Evolutionary conservation across 37 sponge, comb jelly and placozoan species (phyloP), one percentile per base, ranked within the genome.

Genomic region (Haliclona indistincta): DNA sequence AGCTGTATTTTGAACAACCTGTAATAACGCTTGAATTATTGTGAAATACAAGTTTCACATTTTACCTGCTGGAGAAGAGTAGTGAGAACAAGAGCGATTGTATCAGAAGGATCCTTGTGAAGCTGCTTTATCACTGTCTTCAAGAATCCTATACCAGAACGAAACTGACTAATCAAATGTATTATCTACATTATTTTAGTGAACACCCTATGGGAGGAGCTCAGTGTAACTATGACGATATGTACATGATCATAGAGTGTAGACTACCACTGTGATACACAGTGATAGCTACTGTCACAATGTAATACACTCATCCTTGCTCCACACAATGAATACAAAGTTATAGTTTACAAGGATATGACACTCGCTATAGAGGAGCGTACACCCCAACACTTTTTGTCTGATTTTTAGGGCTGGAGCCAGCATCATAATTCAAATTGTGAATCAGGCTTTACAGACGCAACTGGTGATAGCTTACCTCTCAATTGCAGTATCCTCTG

Each of bases 21-120:
- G 72, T 4, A 64, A 64, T 37, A 3, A 64, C 56, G 43, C 3
- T 49, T 0, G 63, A 26, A 0, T 15, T 41, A 33, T 28, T 15
- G 0, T 35, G 3, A 10, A 64, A 32, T 22, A 34, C 20, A 4
- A 34, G 54, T 3, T 3, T 25, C 4, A 25, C 54, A 70, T n/a
- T 4, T 70, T 40, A 90, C 91, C 82, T 81, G 80, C 10, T 90
- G 68, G 20, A 33, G 43, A 10, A 90, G n/a, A 60, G 79, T 64
- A 15, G 63, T 75, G 41, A 90, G 44, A 15, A 90, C 69, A 0
- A 76, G 30, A 17, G 58, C 52, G n/a, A 78, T 54, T 1, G 42
- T 72, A n/a, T 80, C 81, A 15, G 53, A 7, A 32, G 63, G 4
- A 38, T 90, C 91, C 37, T 90, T 76, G 0, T 73, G 76, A 11